Evolutionary conservation across 2,113 vertebrate genomes (phyloP), one percentile per base, ranked within the genome.

Genomic region (Piaya cayana): DNA sequence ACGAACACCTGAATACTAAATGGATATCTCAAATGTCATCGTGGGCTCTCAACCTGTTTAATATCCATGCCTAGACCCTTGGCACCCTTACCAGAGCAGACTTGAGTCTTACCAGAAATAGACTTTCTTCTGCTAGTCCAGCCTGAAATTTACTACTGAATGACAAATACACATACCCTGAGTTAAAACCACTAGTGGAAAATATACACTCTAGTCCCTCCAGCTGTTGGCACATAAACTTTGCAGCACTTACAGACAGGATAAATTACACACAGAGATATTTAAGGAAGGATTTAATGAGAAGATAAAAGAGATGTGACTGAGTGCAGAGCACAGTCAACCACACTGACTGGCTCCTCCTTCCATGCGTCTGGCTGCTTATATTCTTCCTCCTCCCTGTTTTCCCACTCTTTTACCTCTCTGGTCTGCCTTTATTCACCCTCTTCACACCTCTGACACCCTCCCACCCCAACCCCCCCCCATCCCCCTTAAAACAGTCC

Each of bases 201-300:
- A 70, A 50, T 37, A 42, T 1, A 9, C 2, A 0, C 7, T 34
- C 25, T 36, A 2, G 3, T 82, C 7, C 2, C 5, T 71, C 12
- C 18, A 32, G 8, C 15, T 68, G 5, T 19, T 88, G 52, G 34
- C 5, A 32, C 6, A 20, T 23, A 63, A 71, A 63, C 8, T 18
- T 92, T 34, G 15, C 13, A 79, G 19, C 11, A 30, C 12, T 64
- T 17, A 67, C 12, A 34, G 12, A 27, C 16, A 11, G n/a, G 15
- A 71, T 10, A 26, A 70, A 68, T 42, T 30, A 16, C 6, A 65
- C 20, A 62, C 22, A n/a, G 75, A 47, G 12, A 36, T 52, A 80
- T 30, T 43, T 43, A 52, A 60, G 25, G 63, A 53, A 86, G 0
- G 2, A 34, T 82, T 72, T 72, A 47, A 64, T 56, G 29, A 30